phyloP scores from a whole-genome alignment of 1,140 invertebrate genomes.

The Zaprionus kolodkinae region DNA sequence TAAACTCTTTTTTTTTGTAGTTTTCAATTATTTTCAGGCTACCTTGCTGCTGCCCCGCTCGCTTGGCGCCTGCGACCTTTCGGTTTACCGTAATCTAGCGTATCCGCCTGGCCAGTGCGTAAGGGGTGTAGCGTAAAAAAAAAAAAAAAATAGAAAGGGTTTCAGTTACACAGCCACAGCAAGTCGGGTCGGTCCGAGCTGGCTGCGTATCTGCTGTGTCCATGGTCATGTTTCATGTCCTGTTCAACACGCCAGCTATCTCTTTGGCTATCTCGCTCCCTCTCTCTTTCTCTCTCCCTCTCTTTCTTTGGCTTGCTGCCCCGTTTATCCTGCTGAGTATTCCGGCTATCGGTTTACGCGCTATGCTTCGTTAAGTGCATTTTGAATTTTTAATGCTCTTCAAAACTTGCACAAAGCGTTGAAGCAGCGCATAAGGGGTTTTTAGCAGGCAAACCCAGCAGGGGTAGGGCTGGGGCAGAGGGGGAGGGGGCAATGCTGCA shows the following conservation, averaged over 20 bases:
- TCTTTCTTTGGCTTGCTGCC: conserved; percentile 9
- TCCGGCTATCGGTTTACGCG: conserved; percentile 78
- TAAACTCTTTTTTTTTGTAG: not conserved
- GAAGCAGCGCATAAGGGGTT: conserved; percentile 26
- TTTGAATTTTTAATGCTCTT: conserved; percentile 78
- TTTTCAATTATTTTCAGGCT: not conserved
- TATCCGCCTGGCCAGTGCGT: not conserved
- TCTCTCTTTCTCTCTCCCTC: not conserved
- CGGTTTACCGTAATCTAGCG: not conserved
- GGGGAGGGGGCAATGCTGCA: not conserved
- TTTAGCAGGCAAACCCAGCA: conserved; percentile 5
- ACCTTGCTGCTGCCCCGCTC: no score
- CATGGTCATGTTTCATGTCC: conserved; percentile 15
- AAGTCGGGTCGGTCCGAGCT: not conserved
- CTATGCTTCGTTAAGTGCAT: conserved; percentile 81
- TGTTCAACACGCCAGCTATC: conserved; percentile 39
- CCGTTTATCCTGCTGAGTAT: conserved; percentile 21
- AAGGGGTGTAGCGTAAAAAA: not conserved
- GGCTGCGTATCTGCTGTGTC: not conserved
- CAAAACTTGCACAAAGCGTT: conserved; percentile 54
- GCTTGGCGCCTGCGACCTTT: not conserved
- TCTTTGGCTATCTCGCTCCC: not conserved
- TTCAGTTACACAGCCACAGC: conserved; percentile 18
- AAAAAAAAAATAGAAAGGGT: conserved; percentile 21
- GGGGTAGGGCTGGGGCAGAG: no score